These are phyloP conservation scores for Caenorhabditis sp. DNA, from an alignment of 2,888 invertebrate species.

Conservation along the genomic window DNA sequence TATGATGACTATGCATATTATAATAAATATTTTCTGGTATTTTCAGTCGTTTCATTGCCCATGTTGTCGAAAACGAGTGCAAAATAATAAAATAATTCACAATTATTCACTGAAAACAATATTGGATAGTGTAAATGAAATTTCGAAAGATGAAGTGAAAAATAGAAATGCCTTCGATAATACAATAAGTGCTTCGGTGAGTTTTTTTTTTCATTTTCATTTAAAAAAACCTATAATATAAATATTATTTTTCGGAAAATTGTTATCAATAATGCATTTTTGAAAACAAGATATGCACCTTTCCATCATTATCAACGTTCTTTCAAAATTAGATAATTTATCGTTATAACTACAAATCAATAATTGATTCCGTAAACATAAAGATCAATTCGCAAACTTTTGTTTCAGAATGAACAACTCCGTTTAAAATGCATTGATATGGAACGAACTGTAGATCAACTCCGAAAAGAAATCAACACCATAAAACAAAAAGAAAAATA, in stretches of 20 bases:
- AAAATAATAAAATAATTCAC: conserved; percentile 11
- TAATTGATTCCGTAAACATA: no score
- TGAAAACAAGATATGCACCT: no score
- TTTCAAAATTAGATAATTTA: no score
- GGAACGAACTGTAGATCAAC: conserved; percentile 13
- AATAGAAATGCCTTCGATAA: conserved; percentile 27
- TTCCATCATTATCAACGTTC: no score
- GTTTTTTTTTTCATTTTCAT: conserved; percentile 2
- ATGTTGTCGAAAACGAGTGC: conserved; percentile 25
- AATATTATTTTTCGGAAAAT: no score
- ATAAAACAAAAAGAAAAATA: conserved; percentile 15
- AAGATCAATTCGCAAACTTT: no score
- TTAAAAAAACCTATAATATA: no score
- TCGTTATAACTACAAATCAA: no score
- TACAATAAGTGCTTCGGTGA: conserved; percentile 23
- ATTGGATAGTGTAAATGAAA: conserved; percentile 34
- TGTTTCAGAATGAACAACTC: conserved; percentile 38
- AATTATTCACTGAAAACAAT: conserved; percentile 30
- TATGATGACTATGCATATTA: no score
- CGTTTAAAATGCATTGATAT: conserved; percentile 26
- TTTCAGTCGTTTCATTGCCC: conserved; percentile 36
- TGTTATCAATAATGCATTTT: no score
- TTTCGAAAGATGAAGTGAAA: conserved; percentile 29
- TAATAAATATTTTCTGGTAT: no score
- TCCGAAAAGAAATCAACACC: conserved; percentile 13